Base-by-base conservation (phyloP, 2,888 invertebrate genomes). In the Ophonus ardosiacus region DNA sequence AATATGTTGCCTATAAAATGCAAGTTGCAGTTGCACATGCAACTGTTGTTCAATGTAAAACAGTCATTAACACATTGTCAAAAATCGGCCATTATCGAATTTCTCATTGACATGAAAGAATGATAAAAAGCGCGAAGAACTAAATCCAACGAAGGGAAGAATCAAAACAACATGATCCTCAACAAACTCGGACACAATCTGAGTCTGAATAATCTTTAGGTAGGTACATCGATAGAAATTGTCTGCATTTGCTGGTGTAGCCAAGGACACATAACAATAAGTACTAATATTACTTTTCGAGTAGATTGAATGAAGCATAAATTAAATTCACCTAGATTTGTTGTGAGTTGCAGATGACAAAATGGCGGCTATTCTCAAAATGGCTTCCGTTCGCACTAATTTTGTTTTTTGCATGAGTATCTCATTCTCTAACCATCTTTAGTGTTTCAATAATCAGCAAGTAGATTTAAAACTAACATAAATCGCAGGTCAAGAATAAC, bases 341-440 rank as follows among this genome's bases (percentile, higher is more conserved):
- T 91, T 91, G 91, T 91, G 91, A 91, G 91, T 90, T 89, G 88
- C 88, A 90, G 91, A 90, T 91, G 90, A 85, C 57, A 68, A 84
- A 80, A 85, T 71, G 68, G 85, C 68, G 51, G 85, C 85, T 80
- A 85, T 85, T 68, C 21, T 79, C 78, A 78, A 63, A 61, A 85
- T 85, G 71, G 80, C 80, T 80, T 79, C 85, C 85, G 21, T 84
- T 68, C 38, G 17, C 24, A 74, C 78, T 61, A 74, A 71, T 65
- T 43, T 80, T 71, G n/a, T 71, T 83, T 38, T 40, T 24, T 85
- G 85, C 85, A 85, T 85, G 85, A 24, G 76, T 84, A 51, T 21
- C 57, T 74, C 74, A 51, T 81, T 65, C 18, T 68, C 51, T 81
- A 81, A 81, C 65, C 51, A 81, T 18, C 43, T 63, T 43, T 81